Percentiles rank a stretch among this genome's conserved stretches.
Conservation (phyloP, 2,113 vertebrate genomes). For the Entomyzon cyanotis region DNA sequence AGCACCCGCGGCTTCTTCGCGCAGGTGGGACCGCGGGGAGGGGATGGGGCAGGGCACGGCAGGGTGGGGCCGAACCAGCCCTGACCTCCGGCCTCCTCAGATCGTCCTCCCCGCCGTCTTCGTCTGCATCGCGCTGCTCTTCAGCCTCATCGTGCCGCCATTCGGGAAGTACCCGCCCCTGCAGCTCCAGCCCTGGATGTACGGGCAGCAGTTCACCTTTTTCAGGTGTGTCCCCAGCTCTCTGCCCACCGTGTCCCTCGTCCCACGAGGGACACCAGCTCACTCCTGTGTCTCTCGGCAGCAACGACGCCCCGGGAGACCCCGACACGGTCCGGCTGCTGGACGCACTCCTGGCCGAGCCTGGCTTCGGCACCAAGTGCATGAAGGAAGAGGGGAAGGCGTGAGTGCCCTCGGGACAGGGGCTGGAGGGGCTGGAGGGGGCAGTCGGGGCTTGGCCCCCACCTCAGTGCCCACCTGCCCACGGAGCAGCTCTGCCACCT, state of each 20-base stretch:
- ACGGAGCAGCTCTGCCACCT: not conserved
- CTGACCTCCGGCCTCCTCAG: constrained; percentile 37
- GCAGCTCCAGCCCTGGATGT: constrained; percentile 84
- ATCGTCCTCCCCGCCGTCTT: constrained; percentile 88
- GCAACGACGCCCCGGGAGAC: constrained; percentile 79
- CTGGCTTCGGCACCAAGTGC: constrained; percentile 79
- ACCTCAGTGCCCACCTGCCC: not conserved
- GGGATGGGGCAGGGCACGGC: not conserved
- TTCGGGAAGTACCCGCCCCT: constrained; percentile 83
- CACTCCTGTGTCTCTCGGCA: not conserved
- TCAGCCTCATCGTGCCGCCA: constrained; percentile 85
- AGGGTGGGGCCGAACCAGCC: rapidly evolving
- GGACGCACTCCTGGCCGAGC: constrained; percentile 74
- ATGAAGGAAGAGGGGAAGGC: constrained; percentile 16
- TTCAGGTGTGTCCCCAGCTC: constrained; percentile 77
- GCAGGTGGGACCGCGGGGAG: constrained; percentile 69
- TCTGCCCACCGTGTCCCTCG: rapidly evolving
- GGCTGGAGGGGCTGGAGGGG: not conserved
- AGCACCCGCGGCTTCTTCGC: constrained; percentile 84
- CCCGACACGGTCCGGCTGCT: constrained; percentile 65
- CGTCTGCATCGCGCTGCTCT: constrained; percentile 84
- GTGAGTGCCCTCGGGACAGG: not conserved
- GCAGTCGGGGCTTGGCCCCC: not conserved
- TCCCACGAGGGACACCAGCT: rapidly evolving
- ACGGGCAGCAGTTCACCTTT: constrained; percentile 86